These are phyloP conservation scores for Steatornis caripensis DNA, from an alignment of 2,113 vertebrate genomes.

Conservation along the genomic window DNA sequence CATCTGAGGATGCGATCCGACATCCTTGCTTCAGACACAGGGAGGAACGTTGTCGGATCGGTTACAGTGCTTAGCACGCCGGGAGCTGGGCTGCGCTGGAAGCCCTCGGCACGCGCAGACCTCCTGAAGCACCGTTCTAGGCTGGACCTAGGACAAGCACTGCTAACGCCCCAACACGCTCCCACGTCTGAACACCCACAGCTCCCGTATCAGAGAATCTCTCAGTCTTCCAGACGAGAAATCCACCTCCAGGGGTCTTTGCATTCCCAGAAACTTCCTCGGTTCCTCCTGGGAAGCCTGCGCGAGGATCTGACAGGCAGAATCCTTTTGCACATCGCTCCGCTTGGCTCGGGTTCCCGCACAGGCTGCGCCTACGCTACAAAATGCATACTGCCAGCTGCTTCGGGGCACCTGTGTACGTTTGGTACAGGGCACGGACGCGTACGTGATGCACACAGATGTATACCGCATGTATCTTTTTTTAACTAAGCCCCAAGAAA, in stretches of 20 bases:
- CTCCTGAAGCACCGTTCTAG: neutral
- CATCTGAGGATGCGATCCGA: neutral
- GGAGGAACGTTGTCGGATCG: neutral
- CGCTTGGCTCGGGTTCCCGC: neutral
- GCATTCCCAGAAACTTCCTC: neutral
- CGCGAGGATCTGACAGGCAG: neutral
- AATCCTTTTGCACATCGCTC: neutral
- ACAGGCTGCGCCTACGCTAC: neutral
- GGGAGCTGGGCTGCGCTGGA: neutral
- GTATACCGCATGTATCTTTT: neutral
- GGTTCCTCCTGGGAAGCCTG: neutral
- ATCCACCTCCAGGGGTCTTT: neutral
- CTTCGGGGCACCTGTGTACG: neutral
- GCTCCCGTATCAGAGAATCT: neutral
- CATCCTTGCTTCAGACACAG: neutral
- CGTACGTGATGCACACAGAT: neutral
- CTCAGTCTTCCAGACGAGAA: neutral
- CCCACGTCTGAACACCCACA: fast-evolving
- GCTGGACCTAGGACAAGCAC: neutral
- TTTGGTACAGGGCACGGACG: neutral
- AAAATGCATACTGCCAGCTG: neutral
- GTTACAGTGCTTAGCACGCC: fast-evolving
- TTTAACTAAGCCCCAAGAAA: conserved; percentile 20
- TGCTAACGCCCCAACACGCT: fast-evolving
- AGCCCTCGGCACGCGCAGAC: neutral